Evolutionary conservation across 2,113 vertebrate genomes (phyloP), one percentile per base, ranked within the genome.

Genomic region (Gymnarchus niloticus): DNA sequence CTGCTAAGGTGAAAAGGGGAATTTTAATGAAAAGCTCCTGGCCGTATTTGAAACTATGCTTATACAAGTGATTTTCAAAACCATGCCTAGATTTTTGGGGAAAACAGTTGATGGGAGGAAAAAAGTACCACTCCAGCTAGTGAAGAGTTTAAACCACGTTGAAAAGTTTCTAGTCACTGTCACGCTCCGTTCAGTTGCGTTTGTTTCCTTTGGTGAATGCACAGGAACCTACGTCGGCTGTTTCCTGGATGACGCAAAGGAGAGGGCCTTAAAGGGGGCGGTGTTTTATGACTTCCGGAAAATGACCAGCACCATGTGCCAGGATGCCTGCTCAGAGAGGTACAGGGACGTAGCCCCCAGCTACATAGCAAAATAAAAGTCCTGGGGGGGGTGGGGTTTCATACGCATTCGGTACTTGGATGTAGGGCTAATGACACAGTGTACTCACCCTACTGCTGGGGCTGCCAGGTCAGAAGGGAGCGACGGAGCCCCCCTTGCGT

Each of bases 211-310:
- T 83, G 59, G 83, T 23, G 83, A 86, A 19, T 52, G 19, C 84
- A 9, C 78, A 97, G 96, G 95, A 85, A 96, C 94, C 87, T 98
- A 98, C 83, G 9, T 99, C 0, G 98, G 98, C 6, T 99, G 98
- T 91, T 99, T 98, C 92, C 89, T 94, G 2, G 97, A 98, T 0
- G 94, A 96, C 0, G 92, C 94, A 0, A 95, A 91, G n/a, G 94
- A 97, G 21, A 95, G 93, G 25, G 96, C 96, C 0, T 93, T 99
- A 89, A 97, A 96, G 88, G 98, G 97, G 82, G 95, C 95, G 0
- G 94, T 99, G 89, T 97, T 99, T 86, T 98, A 98, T n/a, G 97
- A 99, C 91, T 93, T 98, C 89, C 95, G 97, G 52, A 99, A 98
- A 94, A 99, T 99, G 97, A 98, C 97, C 0, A 92, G 97, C 61